phyloP scores from a whole-genome alignment of 2,888 invertebrate genomes.

The Cryptus viduatorius region DNA sequence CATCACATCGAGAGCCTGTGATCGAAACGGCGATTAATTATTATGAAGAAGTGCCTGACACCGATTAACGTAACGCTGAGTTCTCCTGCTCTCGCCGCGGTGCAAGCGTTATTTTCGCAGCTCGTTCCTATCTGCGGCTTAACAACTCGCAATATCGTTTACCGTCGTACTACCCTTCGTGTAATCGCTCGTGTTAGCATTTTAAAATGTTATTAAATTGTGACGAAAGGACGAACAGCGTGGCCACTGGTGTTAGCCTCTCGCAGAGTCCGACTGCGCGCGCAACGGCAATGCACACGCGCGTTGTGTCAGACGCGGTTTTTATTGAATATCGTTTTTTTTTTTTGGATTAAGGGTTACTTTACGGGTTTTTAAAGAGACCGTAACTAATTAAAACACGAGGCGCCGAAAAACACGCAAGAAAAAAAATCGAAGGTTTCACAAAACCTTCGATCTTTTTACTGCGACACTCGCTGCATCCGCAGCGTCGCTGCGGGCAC shows the following conservation, averaged over 20 bases:
- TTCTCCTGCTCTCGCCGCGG: slow-evolving; percentile 5
- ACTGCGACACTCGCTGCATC: too few relatives aligned
- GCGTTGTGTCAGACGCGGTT: too few relatives aligned
- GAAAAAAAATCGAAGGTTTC: background rate
- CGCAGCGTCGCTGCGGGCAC: too few relatives aligned
- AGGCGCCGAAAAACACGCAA: too few relatives aligned
- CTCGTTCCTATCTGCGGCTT: background rate
- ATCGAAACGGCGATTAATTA: slow-evolving; percentile 78
- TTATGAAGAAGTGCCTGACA: slow-evolving; percentile 76
- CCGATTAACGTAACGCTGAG: slow-evolving; percentile 54
- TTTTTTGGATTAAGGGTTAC: too few relatives aligned
- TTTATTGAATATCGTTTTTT: too few relatives aligned
- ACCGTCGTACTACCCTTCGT: slow-evolving; percentile 1
- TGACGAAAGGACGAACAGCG: background rate
- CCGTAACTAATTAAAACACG: too few relatives aligned
- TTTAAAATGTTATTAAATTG: background rate
- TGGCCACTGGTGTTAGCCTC: too few relatives aligned
- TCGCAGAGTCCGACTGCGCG: background rate
- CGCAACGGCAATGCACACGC: background rate
- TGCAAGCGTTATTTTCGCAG: slow-evolving; percentile 10
- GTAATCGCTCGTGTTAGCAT: background rate
- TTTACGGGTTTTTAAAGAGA: too few relatives aligned
- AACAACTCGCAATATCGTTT: slow-evolving; percentile 1
- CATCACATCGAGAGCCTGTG: slow-evolving; percentile 39
- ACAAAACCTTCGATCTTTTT: too few relatives aligned